Evolutionary conservation across 1,140 invertebrate genomes (phyloP).

Genomic region (Brachionus calyciflorus): DNA sequence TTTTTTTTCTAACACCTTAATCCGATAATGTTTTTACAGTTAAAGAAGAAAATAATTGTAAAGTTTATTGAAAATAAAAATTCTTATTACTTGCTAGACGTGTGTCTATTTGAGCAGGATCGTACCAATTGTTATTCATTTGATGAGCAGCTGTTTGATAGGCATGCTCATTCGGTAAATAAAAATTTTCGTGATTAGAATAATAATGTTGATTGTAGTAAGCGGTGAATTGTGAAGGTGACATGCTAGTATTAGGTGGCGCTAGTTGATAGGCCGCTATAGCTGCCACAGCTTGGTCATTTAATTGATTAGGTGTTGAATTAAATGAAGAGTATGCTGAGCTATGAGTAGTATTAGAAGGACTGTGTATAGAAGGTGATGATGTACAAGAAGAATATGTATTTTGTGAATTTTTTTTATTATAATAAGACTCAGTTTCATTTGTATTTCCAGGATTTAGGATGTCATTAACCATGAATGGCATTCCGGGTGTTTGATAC

Average conservation of each 20-base stretch:
- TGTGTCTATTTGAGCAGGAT: neutral
- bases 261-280: slow-evolving; percentile 14
- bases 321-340: neutral
- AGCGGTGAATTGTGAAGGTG: neutral
- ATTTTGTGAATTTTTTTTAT: neutral
- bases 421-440: neutral
- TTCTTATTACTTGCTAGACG: neutral
- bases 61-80: too few relatives aligned
- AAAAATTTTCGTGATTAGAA: slow-evolving; percentile 56
- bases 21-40: too few relatives aligned
- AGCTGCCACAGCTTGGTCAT: neutral
- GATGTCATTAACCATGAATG: slow-evolving; percentile 32
- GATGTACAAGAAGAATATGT: slow-evolving; percentile 8
- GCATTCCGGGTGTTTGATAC: neutral
- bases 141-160: neutral
- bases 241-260: neutral
- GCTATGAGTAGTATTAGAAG: neutral
- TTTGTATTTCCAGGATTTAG: neutral
- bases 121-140: slow-evolving; percentile 1
- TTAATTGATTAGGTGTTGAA: neutral
- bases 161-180: neutral
- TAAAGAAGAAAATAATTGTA: too few relatives aligned
- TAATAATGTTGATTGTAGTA: slow-evolving; percentile 41
- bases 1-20: too few relatives aligned
- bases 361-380: slow-evolving; percentile 20